Evolutionary conservation across 1,140 invertebrate species (phyloP), one percentile per base, ranked within the genome.

Genomic region (Cyclina sinensis): DNA sequence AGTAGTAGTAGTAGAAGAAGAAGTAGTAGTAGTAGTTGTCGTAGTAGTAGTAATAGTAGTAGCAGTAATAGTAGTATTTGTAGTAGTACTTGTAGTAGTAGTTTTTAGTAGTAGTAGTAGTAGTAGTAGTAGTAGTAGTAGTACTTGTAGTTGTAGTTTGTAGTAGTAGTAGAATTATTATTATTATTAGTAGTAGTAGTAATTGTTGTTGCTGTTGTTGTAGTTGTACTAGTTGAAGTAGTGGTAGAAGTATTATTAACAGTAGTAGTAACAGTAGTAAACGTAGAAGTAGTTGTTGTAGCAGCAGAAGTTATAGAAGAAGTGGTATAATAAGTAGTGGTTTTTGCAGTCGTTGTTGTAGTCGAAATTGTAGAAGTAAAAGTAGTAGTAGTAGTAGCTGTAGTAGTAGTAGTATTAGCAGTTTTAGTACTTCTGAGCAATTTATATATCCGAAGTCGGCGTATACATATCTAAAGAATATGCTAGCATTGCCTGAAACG

Each of bases 381-480:
- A 59, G 57, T 27, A 59, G 57, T 59, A 59, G 57, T 27, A 59
- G 57, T 59, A 59, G 57, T 59, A 59, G 57, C n/a, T 12, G 57
- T 27, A 59, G 57, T n/a, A 59, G 57, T 27, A 59, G 57, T n/a
- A n/a, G n/a, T n/a, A n/a, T n/a, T n/a, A n/a, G n/a, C n/a, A n/a
- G n/a, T n/a, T n/a, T n/a, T n/a, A n/a, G n/a, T n/a, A n/a, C n/a
- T n/a, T n/a, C n/a, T n/a, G n/a, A n/a, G n/a, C n/a, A n/a, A n/a
- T n/a, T n/a, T n/a, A n/a, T 94, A 43, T 96, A 96, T 91, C 94
- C 95, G 14, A 96, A 96, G 94, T 95, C 94, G 80, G 90, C 91
- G 46, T 94, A 95, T 54, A 83, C 96, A 24, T 96, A 96, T 91
- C 78, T 96, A 11, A 95, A 96, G 94, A 91, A 95, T 91, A 96